phyloP scores from a whole-genome alignment of 2,797 vertebrate species.

The Selene dorsalis region DNA sequence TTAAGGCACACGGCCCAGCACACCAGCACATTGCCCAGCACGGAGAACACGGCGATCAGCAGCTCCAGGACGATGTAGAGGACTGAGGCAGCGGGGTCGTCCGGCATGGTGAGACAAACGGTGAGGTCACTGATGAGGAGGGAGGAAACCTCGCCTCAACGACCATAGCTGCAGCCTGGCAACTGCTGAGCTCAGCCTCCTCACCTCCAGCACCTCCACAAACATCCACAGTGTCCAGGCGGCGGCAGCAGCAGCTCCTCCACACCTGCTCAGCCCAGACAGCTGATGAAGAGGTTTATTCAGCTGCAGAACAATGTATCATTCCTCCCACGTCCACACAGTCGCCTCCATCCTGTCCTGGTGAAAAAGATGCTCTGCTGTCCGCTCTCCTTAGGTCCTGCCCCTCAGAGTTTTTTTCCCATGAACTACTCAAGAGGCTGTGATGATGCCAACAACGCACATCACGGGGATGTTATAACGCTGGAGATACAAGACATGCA shows the following conservation, averaged over 20 bases:
- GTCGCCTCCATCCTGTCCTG: slow-evolving; percentile 31
- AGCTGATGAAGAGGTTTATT: slow-evolving; percentile 19
- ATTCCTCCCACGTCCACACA: slow-evolving; percentile 10
- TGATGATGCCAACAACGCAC: slow-evolving; percentile 54
- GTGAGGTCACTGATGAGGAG: slow-evolving; percentile 65
- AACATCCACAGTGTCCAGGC: slow-evolving; percentile 19
- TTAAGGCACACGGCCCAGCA: slow-evolving; percentile 97
- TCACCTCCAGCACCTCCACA: slow-evolving; percentile 25
- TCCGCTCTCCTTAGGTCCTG: slow-evolving; percentile 51
- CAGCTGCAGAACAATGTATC: slow-evolving; percentile 26
- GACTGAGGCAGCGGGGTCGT: slow-evolving; percentile 58
- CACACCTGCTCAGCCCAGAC: slow-evolving; percentile 35
- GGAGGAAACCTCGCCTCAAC: slow-evolving; percentile 80
- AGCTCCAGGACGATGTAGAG: slow-evolving; percentile 92
- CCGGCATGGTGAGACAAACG: slow-evolving; percentile 85
- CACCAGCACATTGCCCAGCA: slow-evolving; percentile 95
- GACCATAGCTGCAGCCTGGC: slow-evolving; percentile 90
- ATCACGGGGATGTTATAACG: slow-evolving; percentile 37
- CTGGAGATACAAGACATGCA: slow-evolving; percentile 47
- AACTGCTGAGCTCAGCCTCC: slow-evolving; percentile 43
- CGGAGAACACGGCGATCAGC: slow-evolving; percentile 90
- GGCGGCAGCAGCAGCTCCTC: background rate
- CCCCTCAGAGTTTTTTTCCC: slow-evolving; percentile 63
- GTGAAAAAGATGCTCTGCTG: slow-evolving; percentile 32
- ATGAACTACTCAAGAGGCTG: slow-evolving; percentile 59